phyloP scores from a whole-genome alignment of 2,888 invertebrate species.

The Linnaemya vulpina region DNA sequence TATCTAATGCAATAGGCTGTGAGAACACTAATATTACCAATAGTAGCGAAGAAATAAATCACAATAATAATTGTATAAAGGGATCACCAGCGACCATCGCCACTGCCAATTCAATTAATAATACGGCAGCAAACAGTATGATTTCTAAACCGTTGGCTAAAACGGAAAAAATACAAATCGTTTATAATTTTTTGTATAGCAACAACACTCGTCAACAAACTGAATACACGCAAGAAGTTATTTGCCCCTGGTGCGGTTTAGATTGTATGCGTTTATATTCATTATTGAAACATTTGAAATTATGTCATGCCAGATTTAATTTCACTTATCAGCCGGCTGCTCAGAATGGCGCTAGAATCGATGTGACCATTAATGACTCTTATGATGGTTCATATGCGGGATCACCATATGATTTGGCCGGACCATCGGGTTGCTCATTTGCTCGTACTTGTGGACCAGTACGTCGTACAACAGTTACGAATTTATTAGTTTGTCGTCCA shows the following conservation, averaged over 20 bases:
- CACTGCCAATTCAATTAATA: slow-evolving; percentile 63
- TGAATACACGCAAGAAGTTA: slow-evolving; percentile 95
- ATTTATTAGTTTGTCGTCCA: slow-evolving; percentile 86
- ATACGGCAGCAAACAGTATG: slow-evolving; percentile 56
- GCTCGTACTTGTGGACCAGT: slow-evolving; percentile 87
- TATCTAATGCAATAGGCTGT: slow-evolving; percentile 56
- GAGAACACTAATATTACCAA: slow-evolving; percentile 65
- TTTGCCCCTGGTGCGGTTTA: slow-evolving; percentile 97
- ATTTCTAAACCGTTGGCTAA: slow-evolving; percentile 61
- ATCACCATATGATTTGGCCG: slow-evolving; percentile 94
- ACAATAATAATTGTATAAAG: slow-evolving; percentile 78
- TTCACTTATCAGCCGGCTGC: slow-evolving; percentile 88
- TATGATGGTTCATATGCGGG: slow-evolving; percentile 98
- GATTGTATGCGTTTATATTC: slow-evolving; percentile 94
- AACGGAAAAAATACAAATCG: slow-evolving; percentile 88
- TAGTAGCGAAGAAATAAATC: slow-evolving; percentile 75
- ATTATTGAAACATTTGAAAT: slow-evolving; percentile 95
- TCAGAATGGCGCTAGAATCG: slow-evolving; percentile 91
- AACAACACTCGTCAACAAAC: slow-evolving; percentile 97
- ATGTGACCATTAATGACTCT: slow-evolving; percentile 96
- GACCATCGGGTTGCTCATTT: slow-evolving; percentile 88
- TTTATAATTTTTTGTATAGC: slow-evolving; percentile 98
- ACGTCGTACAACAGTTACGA: slow-evolving; percentile 86
- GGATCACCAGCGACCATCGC: slow-evolving; percentile 34
- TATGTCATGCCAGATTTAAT: slow-evolving; percentile 96